These are phyloP conservation scores for Lithobates sylvaticus DNA, from an alignment of 2,797 vertebrate species.

Conservation along the genomic window DNA sequence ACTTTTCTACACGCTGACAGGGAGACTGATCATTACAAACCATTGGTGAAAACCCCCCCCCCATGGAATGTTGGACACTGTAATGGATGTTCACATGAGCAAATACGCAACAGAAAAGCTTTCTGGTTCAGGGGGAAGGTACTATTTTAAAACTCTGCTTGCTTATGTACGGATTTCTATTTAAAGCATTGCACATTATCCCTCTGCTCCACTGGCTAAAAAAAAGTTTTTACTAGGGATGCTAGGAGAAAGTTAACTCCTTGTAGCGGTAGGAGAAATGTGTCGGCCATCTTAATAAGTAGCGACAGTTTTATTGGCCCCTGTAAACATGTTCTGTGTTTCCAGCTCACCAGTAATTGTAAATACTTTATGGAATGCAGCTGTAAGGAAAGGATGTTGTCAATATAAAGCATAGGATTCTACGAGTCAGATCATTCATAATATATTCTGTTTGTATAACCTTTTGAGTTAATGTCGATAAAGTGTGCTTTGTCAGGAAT, in stretches of 20 bases:
- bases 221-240: neutral
- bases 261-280: neutral
- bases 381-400: no score
- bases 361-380: no score
- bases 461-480: no score
- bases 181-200: neutral
- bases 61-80: slow-evolving; percentile 27
- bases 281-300: neutral
- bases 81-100: slow-evolving; percentile 30
- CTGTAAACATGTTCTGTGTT: no score
- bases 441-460: no score
- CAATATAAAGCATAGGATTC: no score
- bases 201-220: neutral
- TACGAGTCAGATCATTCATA: no score
- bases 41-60: slow-evolving; percentile 13
- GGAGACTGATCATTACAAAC: slow-evolving; percentile 34
- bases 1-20: slow-evolving; percentile 37
- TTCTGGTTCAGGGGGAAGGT: slow-evolving; percentile 33
- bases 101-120: slow-evolving; percentile 30
- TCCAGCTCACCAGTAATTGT: no score
- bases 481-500: no score
- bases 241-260: neutral
- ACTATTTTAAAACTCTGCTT: slow-evolving; percentile 31
- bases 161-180: slow-evolving; percentile 3
- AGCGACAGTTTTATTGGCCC: neutral